Conservation (phyloP, 2,797 vertebrate genomes). For the Nyctalus aviator region DNA sequence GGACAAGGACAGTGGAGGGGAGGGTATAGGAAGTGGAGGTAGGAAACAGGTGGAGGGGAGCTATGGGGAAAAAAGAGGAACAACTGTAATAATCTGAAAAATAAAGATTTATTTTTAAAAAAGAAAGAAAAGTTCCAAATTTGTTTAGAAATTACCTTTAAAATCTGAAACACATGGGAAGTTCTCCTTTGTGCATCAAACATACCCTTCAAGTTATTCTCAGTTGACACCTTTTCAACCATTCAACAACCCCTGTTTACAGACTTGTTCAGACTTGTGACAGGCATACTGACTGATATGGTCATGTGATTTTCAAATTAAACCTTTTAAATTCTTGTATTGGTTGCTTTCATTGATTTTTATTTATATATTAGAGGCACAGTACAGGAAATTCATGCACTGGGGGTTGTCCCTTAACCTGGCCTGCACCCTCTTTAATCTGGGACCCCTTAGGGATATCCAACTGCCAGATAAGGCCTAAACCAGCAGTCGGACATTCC, state of each 20-base stretch:
- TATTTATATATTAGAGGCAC: not conserved
- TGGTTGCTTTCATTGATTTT: slow-evolving; percentile 26
- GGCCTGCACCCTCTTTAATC: too few relatives aligned
- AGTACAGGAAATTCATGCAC: too few relatives aligned
- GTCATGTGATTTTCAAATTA: slow-evolving; percentile 26
- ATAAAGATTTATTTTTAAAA: too few relatives aligned
- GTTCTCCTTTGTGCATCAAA: not conserved
- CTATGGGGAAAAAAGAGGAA: too few relatives aligned
- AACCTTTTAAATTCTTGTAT: not conserved
- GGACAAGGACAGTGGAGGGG: too few relatives aligned
- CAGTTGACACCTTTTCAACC: not conserved
- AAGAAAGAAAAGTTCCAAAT: not conserved
- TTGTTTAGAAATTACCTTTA: not conserved
- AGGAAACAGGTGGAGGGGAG: too few relatives aligned
- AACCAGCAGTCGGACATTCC: too few relatives aligned
- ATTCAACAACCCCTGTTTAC: not conserved
- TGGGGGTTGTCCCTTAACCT: too few relatives aligned
- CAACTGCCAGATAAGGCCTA: too few relatives aligned
- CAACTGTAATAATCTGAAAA: too few relatives aligned
- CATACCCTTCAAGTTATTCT: not conserved
- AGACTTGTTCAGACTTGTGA: not conserved
- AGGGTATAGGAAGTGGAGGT: too few relatives aligned
- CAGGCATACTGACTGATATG: not conserved
- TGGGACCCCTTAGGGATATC: too few relatives aligned
- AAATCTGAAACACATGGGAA: not conserved